Evolutionary conservation across 1,140 invertebrate genomes (phyloP).

Genomic region (Planococcus citri): DNA sequence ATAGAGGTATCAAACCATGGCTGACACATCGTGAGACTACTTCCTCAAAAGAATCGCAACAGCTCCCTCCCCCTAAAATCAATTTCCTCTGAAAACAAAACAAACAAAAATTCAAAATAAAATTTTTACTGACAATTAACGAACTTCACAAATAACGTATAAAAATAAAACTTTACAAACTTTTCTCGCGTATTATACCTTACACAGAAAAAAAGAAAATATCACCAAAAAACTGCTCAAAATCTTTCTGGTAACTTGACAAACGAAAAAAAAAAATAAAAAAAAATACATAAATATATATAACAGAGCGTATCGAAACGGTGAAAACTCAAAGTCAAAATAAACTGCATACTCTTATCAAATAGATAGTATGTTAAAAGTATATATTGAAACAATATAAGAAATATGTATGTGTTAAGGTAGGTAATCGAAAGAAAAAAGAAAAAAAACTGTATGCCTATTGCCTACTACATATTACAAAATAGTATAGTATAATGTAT

Average conservation of each 20-base stretch:
- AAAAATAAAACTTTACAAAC: conserved; percentile 8
- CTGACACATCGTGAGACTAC: too few species aligned
- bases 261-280: neutral
- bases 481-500: too few species aligned
- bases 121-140: conserved; percentile 4
- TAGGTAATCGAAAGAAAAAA: neutral
- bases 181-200: neutral
- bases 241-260: conserved; percentile 1
- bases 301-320: neutral
- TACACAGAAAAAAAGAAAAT: conserved; percentile 8
- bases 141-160: conserved; percentile 1
- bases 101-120: neutral
- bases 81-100: too few species aligned
- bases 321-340: neutral
- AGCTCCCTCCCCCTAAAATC: too few species aligned
- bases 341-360: neutral
- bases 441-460: neutral
- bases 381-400: neutral
- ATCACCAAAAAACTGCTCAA: conserved; percentile 7
- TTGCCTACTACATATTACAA: neutral
- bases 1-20: too few species aligned
- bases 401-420: neutral
- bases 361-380: neutral
- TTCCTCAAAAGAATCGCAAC: too few species aligned
- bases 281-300: too few species aligned